Conservation (phyloP, 2,797 vertebrate genomes). For the Gobio occitaniae region DNA sequence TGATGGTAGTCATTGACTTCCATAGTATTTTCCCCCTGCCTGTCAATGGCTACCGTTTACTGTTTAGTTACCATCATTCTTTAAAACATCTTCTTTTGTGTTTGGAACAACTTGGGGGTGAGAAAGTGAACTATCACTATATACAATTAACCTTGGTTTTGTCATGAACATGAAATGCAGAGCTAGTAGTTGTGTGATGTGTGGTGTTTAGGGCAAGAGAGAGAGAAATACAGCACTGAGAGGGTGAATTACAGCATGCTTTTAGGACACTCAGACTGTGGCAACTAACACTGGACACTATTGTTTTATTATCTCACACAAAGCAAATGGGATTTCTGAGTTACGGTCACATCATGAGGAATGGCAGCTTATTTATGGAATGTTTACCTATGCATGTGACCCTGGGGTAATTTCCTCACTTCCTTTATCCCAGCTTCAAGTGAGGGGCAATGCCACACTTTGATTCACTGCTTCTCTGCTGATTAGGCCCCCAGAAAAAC, state of each 20-base stretch:
- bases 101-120: too few relatives aligned
- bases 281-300: conserved; percentile 26
- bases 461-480: conserved; percentile 75
- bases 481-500: conserved; percentile 72
- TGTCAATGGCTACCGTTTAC: too few relatives aligned
- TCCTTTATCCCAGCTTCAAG: conserved; percentile 30
- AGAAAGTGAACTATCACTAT: too few relatives aligned
- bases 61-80: too few relatives aligned
- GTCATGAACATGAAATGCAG: not conserved
- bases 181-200: not conserved
- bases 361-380: conserved; percentile 53
- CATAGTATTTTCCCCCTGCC: too few relatives aligned
- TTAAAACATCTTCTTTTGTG: too few relatives aligned
- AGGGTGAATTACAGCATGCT: conserved; percentile 48
- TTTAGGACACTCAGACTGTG: conserved; percentile 41
- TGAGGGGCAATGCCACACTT: conserved; percentile 46
- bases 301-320: conserved; percentile 55
- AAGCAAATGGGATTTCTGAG: conserved; percentile 52
- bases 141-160: conserved; percentile 9
- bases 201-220: conserved; percentile 20
- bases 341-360: conserved; percentile 49
- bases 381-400: conserved; percentile 56
- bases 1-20: too few relatives aligned
- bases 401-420: conserved; percentile 31
- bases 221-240: conserved; percentile 16